A percentile compares a stretch with the other conserved stretches of the same genome.
Evolutionary conservation across 2,888 invertebrate genomes (phyloP).

Genomic region (Blastobasis lacticolella): DNA sequence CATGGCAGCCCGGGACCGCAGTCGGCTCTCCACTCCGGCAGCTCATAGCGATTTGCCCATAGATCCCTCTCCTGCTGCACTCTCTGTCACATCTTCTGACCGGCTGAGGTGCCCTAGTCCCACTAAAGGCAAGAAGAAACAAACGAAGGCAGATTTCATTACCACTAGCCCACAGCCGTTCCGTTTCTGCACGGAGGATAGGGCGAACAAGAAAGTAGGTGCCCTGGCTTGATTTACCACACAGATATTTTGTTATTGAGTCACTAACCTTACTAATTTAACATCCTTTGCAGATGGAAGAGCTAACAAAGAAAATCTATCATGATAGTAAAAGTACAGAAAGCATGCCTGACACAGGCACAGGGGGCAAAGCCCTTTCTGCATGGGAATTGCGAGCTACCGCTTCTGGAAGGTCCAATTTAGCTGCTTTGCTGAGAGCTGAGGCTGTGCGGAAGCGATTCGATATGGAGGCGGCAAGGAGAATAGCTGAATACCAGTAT

Average conservation of each 20-base stretch:
- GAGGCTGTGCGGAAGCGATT: constrained; percentile 76
- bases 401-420: constrained; percentile 71
- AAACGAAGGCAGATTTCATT: constrained; percentile 57
- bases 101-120: constrained; percentile 46
- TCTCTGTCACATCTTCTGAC: constrained; percentile 46
- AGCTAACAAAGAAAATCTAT: constrained; percentile 51
- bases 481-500: constrained; percentile 74
- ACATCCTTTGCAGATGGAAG: constrained; percentile 45
- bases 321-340: constrained; percentile 48
- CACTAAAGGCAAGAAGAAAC: constrained; percentile 40
- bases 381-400: constrained; percentile 54
- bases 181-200: constrained; percentile 65
- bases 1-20: constrained; percentile 78
- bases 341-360: constrained; percentile 29
- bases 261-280: neutral
- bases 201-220: constrained; percentile 56
- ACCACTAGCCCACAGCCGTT: constrained; percentile 71
- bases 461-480: constrained; percentile 75
- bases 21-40: constrained; percentile 58
- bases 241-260: neutral
- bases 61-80: constrained; percentile 53
- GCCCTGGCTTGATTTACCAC: neutral
- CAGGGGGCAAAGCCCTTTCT: constrained; percentile 53
- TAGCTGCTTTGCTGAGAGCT: constrained; percentile 79
- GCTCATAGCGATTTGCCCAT: constrained; percentile 65